Conservation (phyloP, 2,888 invertebrate species). For the Scaptomyza parva region DNA sequence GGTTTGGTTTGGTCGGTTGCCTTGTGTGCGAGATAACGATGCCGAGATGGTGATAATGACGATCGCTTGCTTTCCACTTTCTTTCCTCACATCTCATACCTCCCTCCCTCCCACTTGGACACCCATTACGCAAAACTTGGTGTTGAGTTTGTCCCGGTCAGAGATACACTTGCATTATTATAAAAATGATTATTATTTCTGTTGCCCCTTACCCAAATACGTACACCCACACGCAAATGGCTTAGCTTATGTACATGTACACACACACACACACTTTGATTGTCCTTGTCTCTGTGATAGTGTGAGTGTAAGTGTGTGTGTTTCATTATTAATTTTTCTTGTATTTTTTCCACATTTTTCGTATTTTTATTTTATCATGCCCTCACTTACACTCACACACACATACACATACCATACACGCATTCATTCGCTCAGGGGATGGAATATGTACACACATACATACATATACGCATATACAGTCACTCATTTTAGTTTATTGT, state of each 20-base stretch:
- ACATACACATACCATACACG: constrained; percentile 42
- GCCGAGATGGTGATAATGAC: constrained; percentile 59
- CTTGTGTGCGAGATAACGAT: constrained; percentile 55
- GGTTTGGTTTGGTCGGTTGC: constrained; percentile 33
- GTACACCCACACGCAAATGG: constrained; percentile 34
- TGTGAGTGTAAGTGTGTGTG: constrained; percentile 49
- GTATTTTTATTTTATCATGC: constrained; percentile 78
- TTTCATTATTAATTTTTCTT: constrained; percentile 81
- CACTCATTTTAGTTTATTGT: constrained; percentile 67
- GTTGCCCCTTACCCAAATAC: constrained; percentile 41
- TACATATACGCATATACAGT: constrained; percentile 36
- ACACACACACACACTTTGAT: constrained; percentile 32
- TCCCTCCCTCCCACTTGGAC: neutral
- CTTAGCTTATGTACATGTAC: constrained; percentile 46
- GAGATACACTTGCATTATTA: constrained; percentile 79
- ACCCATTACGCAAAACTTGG: constrained; percentile 49
- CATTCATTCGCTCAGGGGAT: constrained; percentile 59
- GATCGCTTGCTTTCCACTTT: constrained; percentile 38
- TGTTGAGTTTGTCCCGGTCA: constrained; percentile 49
- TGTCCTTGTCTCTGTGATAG: constrained; percentile 69
- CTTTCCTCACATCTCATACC: neutral
- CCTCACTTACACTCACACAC: constrained; percentile 39
- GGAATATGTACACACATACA: constrained; percentile 49
- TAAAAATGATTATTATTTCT: constrained; percentile 76
- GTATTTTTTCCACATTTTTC: constrained; percentile 78